Evolutionary conservation across 2,888 invertebrate species (phyloP).

Genomic region (Steinernema hermaphroditum): DNA sequence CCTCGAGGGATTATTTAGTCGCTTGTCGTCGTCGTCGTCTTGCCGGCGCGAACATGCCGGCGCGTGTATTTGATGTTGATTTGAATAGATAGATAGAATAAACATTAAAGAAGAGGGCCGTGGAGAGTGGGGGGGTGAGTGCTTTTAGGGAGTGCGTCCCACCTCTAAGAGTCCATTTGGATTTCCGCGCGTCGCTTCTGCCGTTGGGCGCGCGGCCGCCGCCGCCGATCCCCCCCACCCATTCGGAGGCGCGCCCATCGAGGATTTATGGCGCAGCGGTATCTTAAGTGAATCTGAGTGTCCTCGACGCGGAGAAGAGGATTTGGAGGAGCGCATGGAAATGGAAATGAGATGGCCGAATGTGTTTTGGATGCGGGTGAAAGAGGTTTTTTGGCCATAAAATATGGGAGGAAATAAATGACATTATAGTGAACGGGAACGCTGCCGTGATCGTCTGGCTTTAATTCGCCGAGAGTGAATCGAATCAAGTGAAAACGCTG

Average conservation of each 20-base stretch:
- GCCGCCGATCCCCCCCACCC: too few relatives aligned
- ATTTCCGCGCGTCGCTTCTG: not conserved
- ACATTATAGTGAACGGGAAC: too few relatives aligned
- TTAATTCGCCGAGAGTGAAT: too few relatives aligned
- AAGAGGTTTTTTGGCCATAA: too few relatives aligned
- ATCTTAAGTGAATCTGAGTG: conserved; percentile 23
- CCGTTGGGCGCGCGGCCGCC: not conserved
- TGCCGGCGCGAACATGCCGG: not conserved
- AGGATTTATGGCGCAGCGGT: conserved; percentile 14
- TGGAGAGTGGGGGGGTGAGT: not conserved
- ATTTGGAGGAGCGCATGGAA: too few relatives aligned
- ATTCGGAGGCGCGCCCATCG: not conserved
- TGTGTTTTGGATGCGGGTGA: too few relatives aligned
- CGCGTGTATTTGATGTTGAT: conserved; percentile 23
- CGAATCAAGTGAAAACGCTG: too few relatives aligned
- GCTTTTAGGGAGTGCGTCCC: not conserved
- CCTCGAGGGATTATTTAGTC: conserved; percentile 28
- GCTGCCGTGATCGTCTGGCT: too few relatives aligned
- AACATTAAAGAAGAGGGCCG: conserved; percentile 13
- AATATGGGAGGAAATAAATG: too few relatives aligned
- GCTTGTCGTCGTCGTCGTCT: conserved; percentile 15
- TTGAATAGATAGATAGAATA: conserved; percentile 23
- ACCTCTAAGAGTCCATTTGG: not conserved
- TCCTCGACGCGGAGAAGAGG: conserved; percentile 10
- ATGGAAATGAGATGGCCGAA: too few relatives aligned